Base-by-base conservation (phyloP, 2,797 vertebrate species). In the Babyrousa celebensis region DNA sequence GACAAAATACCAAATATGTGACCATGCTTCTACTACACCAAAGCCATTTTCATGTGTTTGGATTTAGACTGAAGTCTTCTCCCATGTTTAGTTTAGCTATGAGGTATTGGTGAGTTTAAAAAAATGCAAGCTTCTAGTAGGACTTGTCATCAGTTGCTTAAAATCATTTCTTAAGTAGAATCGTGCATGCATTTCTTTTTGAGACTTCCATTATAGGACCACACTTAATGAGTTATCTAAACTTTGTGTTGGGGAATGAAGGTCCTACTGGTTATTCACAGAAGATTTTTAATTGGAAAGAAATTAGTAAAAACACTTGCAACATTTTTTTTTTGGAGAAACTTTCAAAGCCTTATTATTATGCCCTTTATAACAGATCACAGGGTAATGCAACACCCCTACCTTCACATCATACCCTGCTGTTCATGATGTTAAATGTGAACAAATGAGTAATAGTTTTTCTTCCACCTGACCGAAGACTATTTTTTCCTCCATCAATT, bases 171-270 rank as follows among this genome's bases (percentile, higher is more conserved):
- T 85, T 25, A 92, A 92, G 48, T 54, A 48, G 21, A 79, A 68
- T 2, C 36, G 3, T 58, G 6, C 5, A 6, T 27, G 5, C 0
- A 56, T 40, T 97, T 92, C 6, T 56, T 95, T 93, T 95, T 72
- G 56, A 48, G 36, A 29, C 90, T 93, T 97, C 85, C 63, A 71
- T 86, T 88, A 90, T 97, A 96, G 79, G 72, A 96, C 29, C 14
- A 90, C 54, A 87, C 65, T 97, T 85, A 74, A 83, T 72, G 18
- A 58, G 4, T 70, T 74, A 82, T 95, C 71, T 88, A 89, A 96
- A 93, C 63, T 67, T 94, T 93, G 95, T 94, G 54, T 18, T 68
- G 6, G 16, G 11, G 25, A 1, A 11, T 80, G 40, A 56, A 58
- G 87, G 93, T 93, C 27, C 54, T 93, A 82, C 29, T 6, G 75